A percentile compares a stretch with the other conserved stretches of the same genome.
These are phyloP conservation scores for Ailuropoda melanoleuca DNA, from an alignment of 2,113 vertebrate species.

Conservation along the genomic window DNA sequence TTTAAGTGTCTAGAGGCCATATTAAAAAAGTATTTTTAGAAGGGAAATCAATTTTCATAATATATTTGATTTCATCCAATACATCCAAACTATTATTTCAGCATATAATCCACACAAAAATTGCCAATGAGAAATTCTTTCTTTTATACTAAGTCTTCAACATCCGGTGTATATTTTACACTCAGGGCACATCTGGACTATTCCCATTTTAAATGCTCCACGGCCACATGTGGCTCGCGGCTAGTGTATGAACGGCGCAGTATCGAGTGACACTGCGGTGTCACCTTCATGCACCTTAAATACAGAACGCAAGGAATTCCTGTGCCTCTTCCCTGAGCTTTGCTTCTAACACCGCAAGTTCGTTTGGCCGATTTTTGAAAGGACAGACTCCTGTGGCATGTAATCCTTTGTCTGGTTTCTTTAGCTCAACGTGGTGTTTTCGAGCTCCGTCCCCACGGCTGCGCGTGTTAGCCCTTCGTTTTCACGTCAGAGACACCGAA, in stretches of 20 bases:
- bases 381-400: not conserved
- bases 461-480: too few relatives aligned
- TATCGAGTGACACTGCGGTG: fast-evolving
- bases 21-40: not conserved
- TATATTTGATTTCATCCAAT: not conserved
- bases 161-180: not conserved
- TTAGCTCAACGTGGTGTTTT: not conserved
- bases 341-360: not conserved
- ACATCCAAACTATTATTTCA: not conserved
- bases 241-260: fast-evolving
- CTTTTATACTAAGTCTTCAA: not conserved
- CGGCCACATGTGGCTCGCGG: fast-evolving
- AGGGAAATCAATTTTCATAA: not conserved
- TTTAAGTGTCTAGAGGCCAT: not conserved
- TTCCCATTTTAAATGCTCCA: not conserved
- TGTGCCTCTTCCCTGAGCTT: not conserved
- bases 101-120: not conserved
- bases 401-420: not conserved
- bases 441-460: not conserved
- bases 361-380: not conserved
- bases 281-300: not conserved
- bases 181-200: not conserved
- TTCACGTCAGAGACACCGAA: not conserved
- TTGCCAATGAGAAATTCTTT: not conserved
- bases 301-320: not conserved